Evolutionary conservation across 2,888 invertebrate species (phyloP).

Genomic region (Drymonia ruficornis): DNA sequence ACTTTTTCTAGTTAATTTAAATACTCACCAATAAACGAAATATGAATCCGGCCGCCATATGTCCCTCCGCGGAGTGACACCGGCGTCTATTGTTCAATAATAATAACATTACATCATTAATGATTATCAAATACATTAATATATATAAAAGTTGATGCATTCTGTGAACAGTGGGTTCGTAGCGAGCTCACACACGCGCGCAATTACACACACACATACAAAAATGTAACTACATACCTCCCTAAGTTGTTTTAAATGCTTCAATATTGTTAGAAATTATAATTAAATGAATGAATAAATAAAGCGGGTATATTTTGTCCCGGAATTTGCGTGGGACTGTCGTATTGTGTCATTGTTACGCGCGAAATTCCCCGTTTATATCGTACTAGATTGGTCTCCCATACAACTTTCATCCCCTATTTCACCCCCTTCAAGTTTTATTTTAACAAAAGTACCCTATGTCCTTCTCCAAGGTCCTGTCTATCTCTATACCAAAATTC

Average conservation of each 20-base stretch:
- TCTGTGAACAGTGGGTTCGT: constrained; percentile 36
- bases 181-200: constrained; percentile 23
- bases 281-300: constrained; percentile 55
- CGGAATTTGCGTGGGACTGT: constrained; percentile 18
- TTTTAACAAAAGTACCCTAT: too few relatives aligned
- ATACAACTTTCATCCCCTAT: too few relatives aligned
- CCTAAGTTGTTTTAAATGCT: constrained; percentile 73
- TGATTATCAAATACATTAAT: constrained; percentile 44
- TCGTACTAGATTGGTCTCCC: too few relatives aligned
- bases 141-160: constrained; percentile 37
- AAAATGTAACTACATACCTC: constrained; percentile 56
- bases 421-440: too few relatives aligned
- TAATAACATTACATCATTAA: constrained; percentile 38
- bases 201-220: constrained; percentile 34
- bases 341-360: constrained; percentile 16
- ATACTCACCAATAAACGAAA: constrained; percentile 75
- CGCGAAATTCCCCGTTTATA: constrained; percentile 7
- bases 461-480: too few relatives aligned
- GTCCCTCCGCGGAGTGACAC: constrained; percentile 51
- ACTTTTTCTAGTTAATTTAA: too few relatives aligned
- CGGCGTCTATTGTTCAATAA: constrained; percentile 42
- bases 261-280: constrained; percentile 53
- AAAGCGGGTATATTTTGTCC: constrained; percentile 44
- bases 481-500: too few relatives aligned
- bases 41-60: constrained; percentile 57